Base-by-base conservation (phyloP, 2,113 vertebrate genomes). In the Colius striatus region DNA sequence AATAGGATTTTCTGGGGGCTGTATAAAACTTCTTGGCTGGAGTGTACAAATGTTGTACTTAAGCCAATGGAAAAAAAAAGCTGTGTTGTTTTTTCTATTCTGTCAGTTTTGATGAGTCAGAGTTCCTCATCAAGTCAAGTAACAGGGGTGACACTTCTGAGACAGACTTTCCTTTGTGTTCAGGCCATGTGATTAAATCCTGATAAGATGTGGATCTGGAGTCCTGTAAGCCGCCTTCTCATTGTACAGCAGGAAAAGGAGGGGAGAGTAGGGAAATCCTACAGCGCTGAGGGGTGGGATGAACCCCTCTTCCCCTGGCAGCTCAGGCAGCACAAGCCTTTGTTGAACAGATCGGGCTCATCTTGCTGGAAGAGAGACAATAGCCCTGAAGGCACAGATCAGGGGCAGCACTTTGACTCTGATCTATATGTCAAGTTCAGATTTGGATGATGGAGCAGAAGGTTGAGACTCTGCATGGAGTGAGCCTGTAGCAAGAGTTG, bases 41-140 rank as follows among this genome's bases (percentile, higher is more conserved):
- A 74, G 36, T 55, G 27, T 83, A 90, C 18, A 67, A 92, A 86
- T 36, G 67, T 76, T 91, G 78, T 83, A 53, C 73, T 87, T 90
- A 54, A 83, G 85, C 85, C 82, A 91, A 41, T n/a, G 74, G 86
- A 45, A 67, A 71, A 90, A 63, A 77, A 36, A 27, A 51, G 11
- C 48, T 29, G 16, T 11, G 13, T 51, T 85, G 23, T 36, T 57
- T 80, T 85, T 83, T 62, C 32, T 77, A 29, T 41, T 41, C 38
- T 55, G 57, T 16, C 72, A 84, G 60, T 93, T 96, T 84, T 95
- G 92, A 88, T 94, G 94, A 90, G 90, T 96, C 90, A 90, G 72
- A 75, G 81, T 73, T 92, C 84, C 77, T 95, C 53, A 62, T 76
- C 34, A 94, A 92, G 80, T 95, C 83, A 84, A 93, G 88, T 72